Base-by-base conservation (phyloP, 1,140 invertebrate genomes). In the Cryptotermes secundus region DNA sequence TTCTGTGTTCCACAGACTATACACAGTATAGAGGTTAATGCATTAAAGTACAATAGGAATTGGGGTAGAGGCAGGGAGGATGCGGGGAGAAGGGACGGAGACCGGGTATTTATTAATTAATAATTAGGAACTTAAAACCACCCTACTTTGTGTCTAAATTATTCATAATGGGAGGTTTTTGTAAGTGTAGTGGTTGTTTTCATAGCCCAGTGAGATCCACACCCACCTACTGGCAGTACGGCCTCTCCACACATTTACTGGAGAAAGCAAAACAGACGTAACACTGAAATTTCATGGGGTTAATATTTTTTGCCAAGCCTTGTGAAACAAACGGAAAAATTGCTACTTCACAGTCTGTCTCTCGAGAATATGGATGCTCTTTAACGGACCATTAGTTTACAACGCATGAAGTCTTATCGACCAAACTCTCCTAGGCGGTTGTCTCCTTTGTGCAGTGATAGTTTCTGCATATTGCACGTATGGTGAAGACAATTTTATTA, bases 21-120 rank as follows among this genome's bases (percentile, higher is more conserved):
- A 72, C 59, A 9, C 14, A 31, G 59, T n/a, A 49, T 0, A 72
- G 59, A 72, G 59, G 59, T 72, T 72, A 72, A 72, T 72, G 59
- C 59, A 72, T 72, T 72, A 72, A 72, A 72, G n/a, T 72, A 72
- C 59, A 72, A 72, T 72, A 26, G 59, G 59, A 72, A 72, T 31
- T 72, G 59, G n/a, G n/a, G 59, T n/a, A 31, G n/a, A 31, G 59
- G n/a, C n/a, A 31, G 59, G 59, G 59, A 72, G 59, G 26, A 12
- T 10, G 14, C 26, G 59, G n/a, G 59, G 59, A 7, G 59, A 31
- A 26, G 59, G 59, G 59, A 31, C 31, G 59, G 59, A 31, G 59
- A 72, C 59, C 59, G 59, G 59, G 59, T 72, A 72, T 72, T 72
- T 72, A 72, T 72, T 72, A 72, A 72, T 72, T 72, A 72, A 72